Percentiles rank a stretch among this genome's conserved stretches.
Conservation (phyloP, 2,113 vertebrate species). For the Ahaetulla prasina region DNA sequence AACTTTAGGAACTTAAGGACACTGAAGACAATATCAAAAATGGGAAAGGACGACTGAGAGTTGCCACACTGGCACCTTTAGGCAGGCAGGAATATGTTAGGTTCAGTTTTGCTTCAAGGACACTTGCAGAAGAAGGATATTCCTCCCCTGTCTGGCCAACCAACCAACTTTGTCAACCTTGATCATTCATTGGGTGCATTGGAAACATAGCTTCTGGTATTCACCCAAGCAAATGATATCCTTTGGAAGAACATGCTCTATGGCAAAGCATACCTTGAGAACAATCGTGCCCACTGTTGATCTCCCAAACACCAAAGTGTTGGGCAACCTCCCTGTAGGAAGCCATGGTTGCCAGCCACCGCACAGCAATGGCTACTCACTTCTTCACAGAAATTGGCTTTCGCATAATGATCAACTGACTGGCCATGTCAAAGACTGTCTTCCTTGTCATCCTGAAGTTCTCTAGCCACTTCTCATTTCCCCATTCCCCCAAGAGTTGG, state of each 20-base stretch:
- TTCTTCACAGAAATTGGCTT: neutral
- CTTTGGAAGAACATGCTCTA: neutral
- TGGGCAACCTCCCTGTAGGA: neutral
- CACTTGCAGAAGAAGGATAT: neutral
- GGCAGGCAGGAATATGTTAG: neutral
- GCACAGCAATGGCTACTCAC: neutral
- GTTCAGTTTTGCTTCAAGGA: neutral
- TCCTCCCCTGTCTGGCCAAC: neutral
- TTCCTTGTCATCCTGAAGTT: neutral
- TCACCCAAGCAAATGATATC: neutral
- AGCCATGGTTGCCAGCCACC: neutral
- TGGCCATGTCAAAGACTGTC: neutral
- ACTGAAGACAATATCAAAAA: neutral
- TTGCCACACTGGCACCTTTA: neutral
- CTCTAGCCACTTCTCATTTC: neutral
- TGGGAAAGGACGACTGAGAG: neutral
- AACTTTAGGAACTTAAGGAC: neutral
- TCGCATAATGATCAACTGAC: neutral
- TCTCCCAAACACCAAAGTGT: neutral
- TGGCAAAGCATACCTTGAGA: neutral
- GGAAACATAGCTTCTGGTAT: neutral
- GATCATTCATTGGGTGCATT: neutral
- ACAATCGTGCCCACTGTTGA: neutral
- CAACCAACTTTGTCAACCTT: neutral
- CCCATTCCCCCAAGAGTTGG: neutral